phyloP scores from a whole-genome alignment of 1,140 invertebrate genomes.

The Cydia splendana region DNA sequence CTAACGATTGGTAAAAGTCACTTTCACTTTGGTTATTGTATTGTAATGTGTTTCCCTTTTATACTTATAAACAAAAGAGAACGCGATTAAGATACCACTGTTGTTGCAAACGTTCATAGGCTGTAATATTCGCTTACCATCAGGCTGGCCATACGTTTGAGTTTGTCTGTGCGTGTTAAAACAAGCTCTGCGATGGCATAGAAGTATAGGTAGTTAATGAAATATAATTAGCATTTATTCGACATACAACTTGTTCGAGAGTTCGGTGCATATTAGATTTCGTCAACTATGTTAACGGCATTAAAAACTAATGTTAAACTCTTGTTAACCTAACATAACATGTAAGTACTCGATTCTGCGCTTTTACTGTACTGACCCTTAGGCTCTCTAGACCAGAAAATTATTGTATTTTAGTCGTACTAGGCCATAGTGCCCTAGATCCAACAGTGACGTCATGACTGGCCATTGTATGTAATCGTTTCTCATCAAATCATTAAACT shows the following conservation, averaged over 20 bases:
- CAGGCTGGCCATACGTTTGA: no score
- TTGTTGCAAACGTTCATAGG: no score
- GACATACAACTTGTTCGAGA: no score
- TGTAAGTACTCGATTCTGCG: not conserved
- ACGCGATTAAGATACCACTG: no score
- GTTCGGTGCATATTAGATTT: no score
- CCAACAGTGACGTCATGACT: not conserved
- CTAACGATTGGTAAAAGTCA: not conserved
- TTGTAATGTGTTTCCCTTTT: not conserved
- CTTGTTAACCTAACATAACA: not conserved
- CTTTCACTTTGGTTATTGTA: constrained; percentile 1
- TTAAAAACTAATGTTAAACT: not conserved
- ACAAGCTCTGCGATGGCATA: not conserved
- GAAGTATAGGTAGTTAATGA: not conserved
- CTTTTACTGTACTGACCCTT: not conserved
- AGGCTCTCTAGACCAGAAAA: not conserved
- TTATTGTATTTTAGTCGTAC: not conserved
- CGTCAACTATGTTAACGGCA: not conserved
- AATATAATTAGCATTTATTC: no score
- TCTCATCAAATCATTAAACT: not conserved
- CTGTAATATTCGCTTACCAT: no score
- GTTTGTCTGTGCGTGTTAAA: not conserved
- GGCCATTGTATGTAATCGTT: not conserved
- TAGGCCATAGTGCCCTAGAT: not conserved
- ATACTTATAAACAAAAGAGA: no score